Evolutionary conservation across 2,113 vertebrate genomes (phyloP).

Genomic region (Amphiprion ocellaris): DNA sequence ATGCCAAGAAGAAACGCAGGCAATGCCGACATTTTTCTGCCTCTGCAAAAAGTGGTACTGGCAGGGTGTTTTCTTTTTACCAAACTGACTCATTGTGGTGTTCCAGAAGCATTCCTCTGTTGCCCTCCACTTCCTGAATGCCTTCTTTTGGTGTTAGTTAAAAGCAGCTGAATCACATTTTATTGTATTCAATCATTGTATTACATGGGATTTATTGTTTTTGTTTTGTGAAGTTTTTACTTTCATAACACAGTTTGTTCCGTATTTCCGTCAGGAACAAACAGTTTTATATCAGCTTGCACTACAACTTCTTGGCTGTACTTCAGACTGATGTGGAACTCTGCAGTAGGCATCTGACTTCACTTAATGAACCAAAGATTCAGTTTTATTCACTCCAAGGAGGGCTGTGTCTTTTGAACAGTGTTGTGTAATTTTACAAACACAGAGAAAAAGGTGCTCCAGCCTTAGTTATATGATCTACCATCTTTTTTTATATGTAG

Average conservation of each 20-base stretch:
- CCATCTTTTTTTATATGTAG: conserved; percentile 5
- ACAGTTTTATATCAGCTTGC: background rate
- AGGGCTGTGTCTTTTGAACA: conserved; percentile 8
- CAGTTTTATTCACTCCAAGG: conserved; percentile 22
- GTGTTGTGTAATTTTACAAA: conserved; percentile 28
- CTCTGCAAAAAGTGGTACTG: conserved; percentile 19
- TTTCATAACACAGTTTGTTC: conserved; percentile 30
- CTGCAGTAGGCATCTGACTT: conserved; percentile 58
- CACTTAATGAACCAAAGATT: conserved; percentile 45
- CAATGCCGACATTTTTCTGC: conserved; percentile 26
- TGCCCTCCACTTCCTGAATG: conserved; percentile 52
- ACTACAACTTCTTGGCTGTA: background rate
- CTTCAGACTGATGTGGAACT: conserved; percentile 14
- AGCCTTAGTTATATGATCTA: conserved; percentile 9
- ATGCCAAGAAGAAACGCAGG: conserved; percentile 2
- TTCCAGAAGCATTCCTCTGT: conserved; percentile 58
- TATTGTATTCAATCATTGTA: conserved; percentile 30
- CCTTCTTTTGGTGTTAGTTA: conserved; percentile 17
- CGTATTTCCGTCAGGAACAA: conserved; percentile 25
- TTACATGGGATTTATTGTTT: conserved; percentile 13
- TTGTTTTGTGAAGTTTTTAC: conserved; percentile 30
- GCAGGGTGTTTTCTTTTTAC: conserved; percentile 28
- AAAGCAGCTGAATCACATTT: conserved; percentile 48
- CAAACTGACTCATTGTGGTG: conserved; percentile 73
- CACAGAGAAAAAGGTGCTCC: conserved; percentile 8